Conservation (phyloP, 2,113 vertebrate species). For the Delphinus delphis region DNA sequence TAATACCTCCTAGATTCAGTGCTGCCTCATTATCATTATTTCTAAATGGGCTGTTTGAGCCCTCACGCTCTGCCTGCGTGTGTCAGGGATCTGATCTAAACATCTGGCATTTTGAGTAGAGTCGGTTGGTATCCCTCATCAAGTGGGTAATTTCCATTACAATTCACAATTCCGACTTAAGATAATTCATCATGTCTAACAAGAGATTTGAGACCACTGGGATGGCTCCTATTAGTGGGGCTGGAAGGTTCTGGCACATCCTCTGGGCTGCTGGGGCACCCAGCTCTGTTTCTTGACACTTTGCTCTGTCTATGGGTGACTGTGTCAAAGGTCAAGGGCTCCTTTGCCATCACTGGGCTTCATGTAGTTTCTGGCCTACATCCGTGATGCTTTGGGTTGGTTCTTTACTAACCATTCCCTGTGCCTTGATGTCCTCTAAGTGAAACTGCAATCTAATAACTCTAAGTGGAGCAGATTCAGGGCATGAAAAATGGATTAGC, state of each 20-base stretch:
- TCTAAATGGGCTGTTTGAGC: not conserved
- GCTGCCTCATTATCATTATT: not conserved
- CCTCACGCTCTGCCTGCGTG: not conserved
- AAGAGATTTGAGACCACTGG: not conserved
- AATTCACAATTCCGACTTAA: not conserved
- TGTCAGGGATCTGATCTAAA: not conserved
- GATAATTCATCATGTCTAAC: conserved; percentile 35
- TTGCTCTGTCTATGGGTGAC: no score
- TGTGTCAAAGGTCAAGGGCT: not conserved
- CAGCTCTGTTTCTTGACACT: not conserved
- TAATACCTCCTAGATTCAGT: not conserved
- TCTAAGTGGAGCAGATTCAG: not conserved
- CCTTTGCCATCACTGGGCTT: not conserved
- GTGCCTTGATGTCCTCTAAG: not conserved
- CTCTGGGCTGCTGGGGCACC: not conserved
- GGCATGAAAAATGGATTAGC: not conserved
- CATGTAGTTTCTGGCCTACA: not conserved
- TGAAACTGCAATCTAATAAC: not conserved
- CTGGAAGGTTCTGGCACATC: rapidly evolving
- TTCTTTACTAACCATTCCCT: not conserved
- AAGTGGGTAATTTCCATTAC: not conserved
- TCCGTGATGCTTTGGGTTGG: not conserved
- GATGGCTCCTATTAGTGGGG: rapidly evolving
- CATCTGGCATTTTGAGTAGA: not conserved
- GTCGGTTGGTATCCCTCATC: not conserved